phyloP scores from a whole-genome alignment of 1,140 invertebrate species.

The Anoplolepis gracilipes region DNA sequence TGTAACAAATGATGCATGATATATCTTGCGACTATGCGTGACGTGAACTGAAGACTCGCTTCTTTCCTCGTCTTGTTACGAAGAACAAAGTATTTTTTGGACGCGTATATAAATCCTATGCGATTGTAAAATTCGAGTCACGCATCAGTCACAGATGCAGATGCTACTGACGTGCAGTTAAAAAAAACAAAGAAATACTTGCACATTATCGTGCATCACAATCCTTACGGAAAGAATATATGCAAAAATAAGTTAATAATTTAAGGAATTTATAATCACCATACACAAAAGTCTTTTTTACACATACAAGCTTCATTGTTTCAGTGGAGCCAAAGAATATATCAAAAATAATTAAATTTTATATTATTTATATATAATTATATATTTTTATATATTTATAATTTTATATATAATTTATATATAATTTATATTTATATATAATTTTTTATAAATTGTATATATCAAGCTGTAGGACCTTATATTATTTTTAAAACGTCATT shows the following conservation, averaged over 20 bases:
- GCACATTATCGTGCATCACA: neutral
- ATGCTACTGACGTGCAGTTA: neutral
- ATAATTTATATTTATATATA: too few species aligned
- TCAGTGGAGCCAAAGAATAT: neutral
- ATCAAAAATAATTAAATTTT: neutral
- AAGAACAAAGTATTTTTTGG: neutral
- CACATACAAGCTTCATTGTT: neutral
- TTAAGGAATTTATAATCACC: neutral
- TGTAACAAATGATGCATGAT: slow-evolving; percentile 52
- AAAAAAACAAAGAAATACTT: slow-evolving; percentile 8
- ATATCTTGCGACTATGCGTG: slow-evolving; percentile 26
- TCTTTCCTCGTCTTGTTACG: slow-evolving; percentile 35
- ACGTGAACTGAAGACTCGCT: slow-evolving; percentile 10
- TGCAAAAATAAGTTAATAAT: neutral
- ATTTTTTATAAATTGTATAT: neutral
- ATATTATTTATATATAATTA: neutral
- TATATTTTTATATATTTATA: too few species aligned
- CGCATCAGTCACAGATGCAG: neutral
- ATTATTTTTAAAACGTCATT: neutral
- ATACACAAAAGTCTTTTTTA: neutral
- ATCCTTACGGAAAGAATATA: neutral
- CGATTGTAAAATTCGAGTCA: neutral
- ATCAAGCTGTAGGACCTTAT: neutral
- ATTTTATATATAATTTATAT: too few species aligned
- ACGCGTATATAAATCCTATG: slow-evolving; percentile 16